Evolutionary conservation across 2,113 vertebrate genomes (phyloP).

Genomic region (Myanophis thanlyinensis): DNA sequence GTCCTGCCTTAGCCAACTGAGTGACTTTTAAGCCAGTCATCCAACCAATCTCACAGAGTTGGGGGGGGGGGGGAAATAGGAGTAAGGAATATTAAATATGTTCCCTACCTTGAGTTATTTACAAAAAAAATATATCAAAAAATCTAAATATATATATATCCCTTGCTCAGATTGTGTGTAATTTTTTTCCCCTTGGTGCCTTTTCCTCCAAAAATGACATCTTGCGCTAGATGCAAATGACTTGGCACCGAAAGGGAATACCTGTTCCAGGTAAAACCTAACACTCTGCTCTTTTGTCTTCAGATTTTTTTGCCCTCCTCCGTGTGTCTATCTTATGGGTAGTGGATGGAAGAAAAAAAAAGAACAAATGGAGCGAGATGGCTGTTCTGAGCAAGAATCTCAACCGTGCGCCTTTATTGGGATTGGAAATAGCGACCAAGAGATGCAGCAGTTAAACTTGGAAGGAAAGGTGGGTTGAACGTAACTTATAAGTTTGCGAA

Average conservation of each 20-base stretch:
- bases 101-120: no score
- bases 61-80: no score
- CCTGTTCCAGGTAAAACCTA: not conserved
- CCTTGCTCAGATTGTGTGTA: not conserved
- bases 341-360: slow-evolving; percentile 99
- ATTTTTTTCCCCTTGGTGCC: not conserved
- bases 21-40: no score
- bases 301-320: slow-evolving; percentile 98
- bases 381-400: slow-evolving; percentile 96
- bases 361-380: slow-evolving; percentile 98
- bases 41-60: no score
- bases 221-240: not conserved
- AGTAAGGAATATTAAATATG: no score
- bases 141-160: no score
- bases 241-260: not conserved
- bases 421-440: slow-evolving; percentile 98
- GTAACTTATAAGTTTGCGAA: not conserved
- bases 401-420: slow-evolving; percentile 99
- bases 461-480: slow-evolving; percentile 90
- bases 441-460: slow-evolving; percentile 98
- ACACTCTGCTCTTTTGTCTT: slow-evolving; percentile 18
- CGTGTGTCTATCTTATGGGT: slow-evolving; percentile 99
- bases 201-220: not conserved
- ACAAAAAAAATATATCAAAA: no score
- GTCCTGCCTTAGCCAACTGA: no score